Evolutionary conservation across 2,888 invertebrate genomes (phyloP).

Genomic region (Spodoptera exigua): DNA sequence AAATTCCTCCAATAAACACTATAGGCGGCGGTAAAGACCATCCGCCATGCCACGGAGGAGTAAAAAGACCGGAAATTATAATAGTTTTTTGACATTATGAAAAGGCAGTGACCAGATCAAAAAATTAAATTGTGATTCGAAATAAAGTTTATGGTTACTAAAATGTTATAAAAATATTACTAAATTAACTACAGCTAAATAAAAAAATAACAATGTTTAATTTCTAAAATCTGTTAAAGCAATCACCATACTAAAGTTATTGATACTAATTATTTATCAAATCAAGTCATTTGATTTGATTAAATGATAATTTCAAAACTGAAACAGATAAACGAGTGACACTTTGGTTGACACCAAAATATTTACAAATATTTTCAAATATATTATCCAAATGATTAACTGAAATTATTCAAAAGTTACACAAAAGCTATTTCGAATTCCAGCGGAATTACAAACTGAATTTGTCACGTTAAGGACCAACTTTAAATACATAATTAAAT

Average conservation of each 20-base stretch:
- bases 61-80: constrained; percentile 86
- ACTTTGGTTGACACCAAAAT: constrained; percentile 15
- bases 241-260: no score
- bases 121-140: constrained; percentile 32
- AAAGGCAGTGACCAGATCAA: constrained; percentile 74
- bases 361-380: constrained; percentile 12
- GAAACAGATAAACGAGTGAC: constrained; percentile 19
- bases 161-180: no score
- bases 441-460: no score
- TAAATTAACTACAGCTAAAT: no score
- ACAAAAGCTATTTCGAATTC: not conserved
- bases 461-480: no score
- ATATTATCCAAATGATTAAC: not conserved
- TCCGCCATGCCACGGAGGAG: constrained; percentile 89
- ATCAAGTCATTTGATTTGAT: no score
- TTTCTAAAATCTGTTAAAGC: no score
- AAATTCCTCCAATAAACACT: constrained; percentile 84
- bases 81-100: constrained; percentile 72
- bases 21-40: constrained; percentile 83
- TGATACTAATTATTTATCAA: no score
- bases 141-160: no score
- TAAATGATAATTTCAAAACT: no score
- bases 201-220: no score
- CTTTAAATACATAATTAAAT: no score
- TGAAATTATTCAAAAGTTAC: constrained; percentile 4